Conservation (phyloP, 2,113 vertebrate species). For the Morone saxatilis region DNA sequence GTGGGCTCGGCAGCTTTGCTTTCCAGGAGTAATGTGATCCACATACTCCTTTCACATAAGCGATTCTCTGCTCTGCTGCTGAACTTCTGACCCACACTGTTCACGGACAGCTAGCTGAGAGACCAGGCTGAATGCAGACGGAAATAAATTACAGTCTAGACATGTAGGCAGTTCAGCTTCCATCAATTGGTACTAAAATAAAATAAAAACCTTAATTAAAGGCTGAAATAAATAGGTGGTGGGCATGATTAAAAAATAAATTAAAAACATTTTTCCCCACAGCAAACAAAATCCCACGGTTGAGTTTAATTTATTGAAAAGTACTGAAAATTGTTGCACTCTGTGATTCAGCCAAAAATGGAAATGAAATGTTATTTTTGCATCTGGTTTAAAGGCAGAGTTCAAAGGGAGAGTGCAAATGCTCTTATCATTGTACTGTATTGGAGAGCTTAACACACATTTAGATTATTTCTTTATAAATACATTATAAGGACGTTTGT, state of each 20-base stretch:
- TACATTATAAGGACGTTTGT: background rate
- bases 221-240: background rate
- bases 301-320: background rate
- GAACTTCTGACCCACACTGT: conserved; percentile 55
- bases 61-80: conserved; percentile 37
- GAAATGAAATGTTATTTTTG: background rate
- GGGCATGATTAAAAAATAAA: background rate
- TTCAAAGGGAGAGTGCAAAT: background rate
- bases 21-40: conserved; percentile 56
- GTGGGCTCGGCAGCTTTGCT: conserved; percentile 54
- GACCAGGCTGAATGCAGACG: conserved; percentile 23
- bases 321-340: background rate
- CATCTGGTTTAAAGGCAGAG: background rate
- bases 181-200: background rate
- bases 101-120: conserved; percentile 9
- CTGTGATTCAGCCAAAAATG: background rate
- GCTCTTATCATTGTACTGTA: background rate
- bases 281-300: background rate
- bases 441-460: background rate
- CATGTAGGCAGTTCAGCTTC: background rate
- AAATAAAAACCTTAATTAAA: background rate
- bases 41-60: conserved; percentile 28
- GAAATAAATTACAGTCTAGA: conserved; percentile 23
- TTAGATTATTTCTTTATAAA: background rate
- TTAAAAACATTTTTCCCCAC: background rate